Base-by-base conservation (phyloP, 2,797 vertebrate genomes). In the Acrossocheilus wenchowensis region DNA sequence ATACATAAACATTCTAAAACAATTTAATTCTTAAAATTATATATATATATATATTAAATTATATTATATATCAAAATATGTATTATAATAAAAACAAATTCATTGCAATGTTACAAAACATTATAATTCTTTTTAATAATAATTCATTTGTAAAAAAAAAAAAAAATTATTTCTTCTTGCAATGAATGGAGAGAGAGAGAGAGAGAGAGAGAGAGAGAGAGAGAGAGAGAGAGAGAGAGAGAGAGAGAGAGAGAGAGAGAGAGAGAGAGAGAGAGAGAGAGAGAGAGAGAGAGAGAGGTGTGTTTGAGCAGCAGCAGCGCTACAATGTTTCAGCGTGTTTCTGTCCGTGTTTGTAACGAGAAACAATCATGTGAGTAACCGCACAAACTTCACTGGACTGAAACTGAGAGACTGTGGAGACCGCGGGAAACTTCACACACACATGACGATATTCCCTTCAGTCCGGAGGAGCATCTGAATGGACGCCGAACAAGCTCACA, bases 191-290 rank as follows among this genome's bases (percentile, higher is more conserved):
- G 50, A 36, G 48, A 43, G 41, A 2, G 41, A 9, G 41, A 41
- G 39, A 41, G 6, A 41, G 0, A 9, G 75, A 74, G 45, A 74
- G 72, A 19, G 43, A 19, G 43, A 30, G 12, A 17, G 43, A 6
- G 72, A 3, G 0, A 41, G 41, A 41, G 41, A 41, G 1, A 8
- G 7, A 41, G 7, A 19, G 79, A 8, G 85, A 86, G 81, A 92
- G 89, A 84, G 90, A 1, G 75, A 74, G 43, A 74, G 72, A 50
- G 72, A 30, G 71, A 26, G n/a, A 17, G n/a, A 15, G 75, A 74
- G 45, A 15, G 75, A 74, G 45, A 74, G 72, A 30, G 43, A 17
- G 43, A 26, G n/a, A 30, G 43, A 5, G 72, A 3, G 0, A 45
- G 75, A 34, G 45, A 50, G 72, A 50, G 72, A 10, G 72, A 26